Conservation (phyloP, 2,797 vertebrate species). For the Gouania willdenowi region DNA sequence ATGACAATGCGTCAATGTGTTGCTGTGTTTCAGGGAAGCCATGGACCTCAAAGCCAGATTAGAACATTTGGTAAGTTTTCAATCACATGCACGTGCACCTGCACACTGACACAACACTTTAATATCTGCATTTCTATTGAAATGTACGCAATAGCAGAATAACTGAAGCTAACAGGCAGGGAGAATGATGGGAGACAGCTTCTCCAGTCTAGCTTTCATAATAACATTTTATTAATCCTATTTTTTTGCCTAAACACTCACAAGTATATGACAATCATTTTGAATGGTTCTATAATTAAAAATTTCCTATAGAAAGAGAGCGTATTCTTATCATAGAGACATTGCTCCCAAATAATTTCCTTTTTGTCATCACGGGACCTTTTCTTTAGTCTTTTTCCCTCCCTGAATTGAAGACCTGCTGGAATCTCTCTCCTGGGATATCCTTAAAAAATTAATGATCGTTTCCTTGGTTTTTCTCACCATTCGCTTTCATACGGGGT, state of each 20-base stretch:
- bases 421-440: slow-evolving; percentile 56
- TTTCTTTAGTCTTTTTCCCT: slow-evolving; percentile 29
- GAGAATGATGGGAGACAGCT: slow-evolving; percentile 15
- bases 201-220: slow-evolving; percentile 35
- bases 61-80: slow-evolving; percentile 99
- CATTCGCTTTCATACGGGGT: slow-evolving; percentile 74
- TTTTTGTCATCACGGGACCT: slow-evolving; percentile 17
- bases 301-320: too few species aligned
- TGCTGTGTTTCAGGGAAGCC: slow-evolving; percentile 90
- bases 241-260: slow-evolving; percentile 10
- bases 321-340: too few species aligned
- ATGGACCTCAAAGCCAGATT: slow-evolving; percentile 90
- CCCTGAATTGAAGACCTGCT: slow-evolving; percentile 32
- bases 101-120: slow-evolving; percentile 70
- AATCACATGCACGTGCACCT: not conserved
- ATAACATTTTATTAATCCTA: slow-evolving; percentile 30
- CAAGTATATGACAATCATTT: too few species aligned
- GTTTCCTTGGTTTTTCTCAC: slow-evolving; percentile 57
- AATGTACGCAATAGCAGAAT: slow-evolving; percentile 84
- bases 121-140: slow-evolving; percentile 91
- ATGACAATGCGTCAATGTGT: too few species aligned
- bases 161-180: slow-evolving; percentile 54
- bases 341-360: too few species aligned
- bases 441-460: slow-evolving; percentile 74
- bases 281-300: too few species aligned